Percentiles rank a stretch among this genome's conserved stretches.
These are phyloP conservation scores for Mionectes macconnelli DNA, from an alignment of 2,113 vertebrate genomes.

Conservation along the genomic window DNA sequence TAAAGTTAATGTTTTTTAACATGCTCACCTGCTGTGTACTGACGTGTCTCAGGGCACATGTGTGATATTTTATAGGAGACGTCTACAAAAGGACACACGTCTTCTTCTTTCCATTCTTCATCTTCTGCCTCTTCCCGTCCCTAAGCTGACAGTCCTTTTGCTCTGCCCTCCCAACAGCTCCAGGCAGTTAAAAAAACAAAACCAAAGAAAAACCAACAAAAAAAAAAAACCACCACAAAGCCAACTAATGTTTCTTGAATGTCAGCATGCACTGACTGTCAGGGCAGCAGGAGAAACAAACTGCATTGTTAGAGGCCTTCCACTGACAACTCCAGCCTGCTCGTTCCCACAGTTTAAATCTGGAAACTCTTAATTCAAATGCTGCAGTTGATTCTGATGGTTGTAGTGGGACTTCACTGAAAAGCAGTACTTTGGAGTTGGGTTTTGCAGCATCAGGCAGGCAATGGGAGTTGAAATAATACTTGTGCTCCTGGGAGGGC, in stretches of 20 bases:
- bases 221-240: neutral
- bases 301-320: slow-evolving; percentile 16
- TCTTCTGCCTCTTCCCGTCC: neutral
- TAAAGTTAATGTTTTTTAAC: neutral
- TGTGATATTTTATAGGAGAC: neutral
- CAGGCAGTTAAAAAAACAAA: neutral
- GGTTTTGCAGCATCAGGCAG: neutral
- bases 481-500: neutral
- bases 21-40: neutral
- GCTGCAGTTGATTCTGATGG: neutral
- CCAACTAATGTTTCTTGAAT: neutral
- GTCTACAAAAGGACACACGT: neutral
- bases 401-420: neutral
- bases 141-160: neutral
- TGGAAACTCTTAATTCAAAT: slow-evolving; percentile 8
- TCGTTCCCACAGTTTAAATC: slow-evolving; percentile 2
- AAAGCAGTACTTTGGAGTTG: neutral
- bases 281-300: slow-evolving; percentile 24
- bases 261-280: neutral
- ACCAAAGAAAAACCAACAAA: neutral
- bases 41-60: fast-evolving
- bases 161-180: neutral
- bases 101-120: neutral
- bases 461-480: fast-evolving
- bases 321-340: neutral